phyloP scores from a whole-genome alignment of 2,888 invertebrate species.

The Megamerina dolium region DNA sequence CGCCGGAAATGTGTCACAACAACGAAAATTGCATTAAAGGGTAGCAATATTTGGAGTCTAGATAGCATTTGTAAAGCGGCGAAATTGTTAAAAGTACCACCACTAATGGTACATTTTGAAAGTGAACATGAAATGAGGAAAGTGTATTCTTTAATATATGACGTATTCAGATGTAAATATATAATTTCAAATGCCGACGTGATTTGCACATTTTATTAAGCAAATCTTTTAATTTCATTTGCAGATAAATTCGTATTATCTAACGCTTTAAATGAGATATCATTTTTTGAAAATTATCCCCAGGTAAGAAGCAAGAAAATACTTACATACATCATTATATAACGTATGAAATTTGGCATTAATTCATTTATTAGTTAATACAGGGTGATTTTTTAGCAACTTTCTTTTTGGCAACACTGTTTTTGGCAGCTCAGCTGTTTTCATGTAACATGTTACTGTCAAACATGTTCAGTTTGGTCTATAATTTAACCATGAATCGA shows the following conservation, averaged over 20 bases:
- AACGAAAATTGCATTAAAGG: too few species aligned
- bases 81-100: conserved; percentile 32
- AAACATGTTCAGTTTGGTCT: too few species aligned
- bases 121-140: conserved; percentile 54
- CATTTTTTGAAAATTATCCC: conserved; percentile 46
- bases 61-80: conserved; percentile 36
- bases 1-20: conserved; percentile 23
- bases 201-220: neutral
- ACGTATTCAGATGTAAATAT: conserved; percentile 53
- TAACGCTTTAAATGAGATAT: conserved; percentile 48
- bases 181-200: neutral
- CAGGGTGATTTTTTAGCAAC: too few species aligned
- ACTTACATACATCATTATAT: neutral
- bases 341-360: neutral
- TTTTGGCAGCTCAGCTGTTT: too few species aligned
- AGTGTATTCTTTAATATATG: conserved; percentile 54
- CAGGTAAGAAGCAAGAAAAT: conserved; percentile 31
- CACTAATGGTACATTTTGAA: conserved; percentile 27
- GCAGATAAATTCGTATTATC: conserved; percentile 51
- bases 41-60: conserved; percentile 27
- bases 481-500: too few species aligned
- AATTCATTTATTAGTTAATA: too few species aligned
- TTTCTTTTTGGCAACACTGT: too few species aligned
- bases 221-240: conserved; percentile 16
- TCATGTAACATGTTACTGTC: too few species aligned